Percentiles rank a stretch among this genome's conserved stretches.
Evolutionary conservation across 2,888 invertebrate species (phyloP).

Genomic region (Pogonocherus hispidulus): DNA sequence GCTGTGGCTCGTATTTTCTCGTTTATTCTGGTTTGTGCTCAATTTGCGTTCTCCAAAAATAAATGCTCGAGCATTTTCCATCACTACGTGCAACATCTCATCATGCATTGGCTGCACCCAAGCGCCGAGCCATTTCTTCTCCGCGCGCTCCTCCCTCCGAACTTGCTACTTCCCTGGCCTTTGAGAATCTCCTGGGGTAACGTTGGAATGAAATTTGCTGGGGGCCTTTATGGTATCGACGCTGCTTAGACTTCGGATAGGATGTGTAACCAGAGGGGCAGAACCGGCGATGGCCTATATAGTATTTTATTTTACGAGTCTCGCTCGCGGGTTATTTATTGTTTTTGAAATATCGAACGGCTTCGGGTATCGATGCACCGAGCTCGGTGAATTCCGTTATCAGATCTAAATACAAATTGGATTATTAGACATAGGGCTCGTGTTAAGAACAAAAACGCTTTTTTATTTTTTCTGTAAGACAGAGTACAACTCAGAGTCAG

Average conservation of each 20-base stretch:
- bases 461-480: too few species aligned
- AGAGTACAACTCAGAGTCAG: too few species aligned
- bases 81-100: too few species aligned
- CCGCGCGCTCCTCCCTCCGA: constrained; percentile 1
- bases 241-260: constrained; percentile 44
- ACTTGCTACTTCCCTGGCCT: constrained; percentile 23
- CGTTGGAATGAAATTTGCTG: constrained; percentile 52
- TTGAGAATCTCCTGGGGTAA: constrained; percentile 45
- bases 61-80: too few species aligned
- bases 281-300: constrained; percentile 46
- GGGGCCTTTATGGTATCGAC: constrained; percentile 46
- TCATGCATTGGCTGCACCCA: too few species aligned
- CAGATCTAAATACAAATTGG: constrained; percentile 5
- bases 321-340: constrained; percentile 37
- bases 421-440: background rate
- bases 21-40: too few species aligned
- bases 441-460: too few species aligned
- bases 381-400: background rate
- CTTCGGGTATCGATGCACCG: constrained; percentile 9
- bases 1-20: too few species aligned
- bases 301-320: constrained; percentile 46
- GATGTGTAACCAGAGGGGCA: constrained; percentile 47
- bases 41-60: too few species aligned
- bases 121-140: background rate
- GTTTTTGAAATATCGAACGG: constrained; percentile 34